Evolutionary conservation across 2,113 vertebrate species (phyloP).

Genomic region (Orycteropus afer): DNA sequence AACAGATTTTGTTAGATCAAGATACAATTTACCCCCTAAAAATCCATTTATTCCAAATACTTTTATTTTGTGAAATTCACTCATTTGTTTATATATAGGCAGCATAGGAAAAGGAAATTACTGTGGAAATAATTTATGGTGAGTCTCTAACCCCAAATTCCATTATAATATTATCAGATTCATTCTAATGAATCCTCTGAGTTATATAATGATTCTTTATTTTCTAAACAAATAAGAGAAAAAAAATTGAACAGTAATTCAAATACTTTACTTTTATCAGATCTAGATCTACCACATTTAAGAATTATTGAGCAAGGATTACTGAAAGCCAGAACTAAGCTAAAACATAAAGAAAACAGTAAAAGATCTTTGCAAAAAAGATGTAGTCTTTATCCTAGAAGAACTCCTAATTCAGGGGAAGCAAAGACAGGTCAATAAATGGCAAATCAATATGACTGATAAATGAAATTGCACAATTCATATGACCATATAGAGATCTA

Average conservation of each 20-base stretch:
- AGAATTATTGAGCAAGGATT: constrained; percentile 34
- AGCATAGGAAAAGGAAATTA: not conserved
- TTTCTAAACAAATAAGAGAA: constrained; percentile 20
- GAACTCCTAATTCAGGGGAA: not conserved
- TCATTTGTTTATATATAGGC: constrained; percentile 38
- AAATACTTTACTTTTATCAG: constrained; percentile 15
- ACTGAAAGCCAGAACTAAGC: constrained; percentile 43
- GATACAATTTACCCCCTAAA: constrained; percentile 23
- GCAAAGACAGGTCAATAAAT: not conserved
- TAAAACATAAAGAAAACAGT: not conserved
- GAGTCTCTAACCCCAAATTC: constrained; percentile 22
- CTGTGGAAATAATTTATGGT: constrained; percentile 29
- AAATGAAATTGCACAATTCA: constrained; percentile 14
- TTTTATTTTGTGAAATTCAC: constrained; percentile 45
- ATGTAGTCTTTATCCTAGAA: not conserved
- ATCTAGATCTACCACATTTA: constrained; percentile 25
- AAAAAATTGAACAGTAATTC: not conserved
- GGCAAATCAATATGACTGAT: constrained; percentile 14
- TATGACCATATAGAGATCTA: constrained; percentile 3
- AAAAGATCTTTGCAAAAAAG: too few relatives aligned
- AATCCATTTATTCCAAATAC: constrained; percentile 35
- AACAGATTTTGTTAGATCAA: constrained; percentile 58
- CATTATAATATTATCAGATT: not conserved
- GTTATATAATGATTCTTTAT: not conserved
- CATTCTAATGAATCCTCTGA: constrained; percentile 20